Base-by-base conservation (phyloP, 2,113 vertebrate genomes). In the Oreochromis niloticus region DNA sequence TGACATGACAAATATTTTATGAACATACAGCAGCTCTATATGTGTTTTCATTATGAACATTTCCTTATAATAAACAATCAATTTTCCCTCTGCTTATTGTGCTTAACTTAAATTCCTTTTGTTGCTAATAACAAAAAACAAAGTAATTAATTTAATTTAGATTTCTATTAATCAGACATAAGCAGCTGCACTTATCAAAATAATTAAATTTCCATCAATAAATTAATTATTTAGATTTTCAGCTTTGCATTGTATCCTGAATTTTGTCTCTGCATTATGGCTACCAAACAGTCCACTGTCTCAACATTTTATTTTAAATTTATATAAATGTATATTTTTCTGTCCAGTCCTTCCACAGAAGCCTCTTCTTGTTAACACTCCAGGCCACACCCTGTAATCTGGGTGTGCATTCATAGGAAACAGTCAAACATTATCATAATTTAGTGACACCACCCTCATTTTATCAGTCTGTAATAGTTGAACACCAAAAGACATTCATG, bases 301-400 rank as follows among this genome's bases (percentile, higher is more conserved):
- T 14, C 7, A 82, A 30, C 3, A 39, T 78, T 0, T 22, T 12
- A 24, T 41, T 9, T 68, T 7, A 68, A 19, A 36, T 66, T n/a
- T 66, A 39, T 39, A 66, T 39, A 66, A 39, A 39, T 22, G 5
- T 0, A 66, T 66, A 39, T 0, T 66, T 66, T 66, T 66, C 34
- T 66, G 34, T 39, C 61, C 61, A 39, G 61, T 1, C 34, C 16
- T 63, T 39, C 61, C 61, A 66, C 34, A 22, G 10, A 19, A 66
- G 19, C 61, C 61, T 66, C n/a, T 14, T 22, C 63, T 68, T 68
- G 36, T 9, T 68, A 41, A 41, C 36, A 24, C 63, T 68, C 36
- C 19, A 68, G 7, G 11, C 36, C 36, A 41, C 11, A 16, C 7
- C 34, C 1, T 41, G 17, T 17, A 56, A 14, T 39, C 55, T 52